phyloP scores from a whole-genome alignment of 2,888 invertebrate genomes.

The Ectemnius continuus region DNA sequence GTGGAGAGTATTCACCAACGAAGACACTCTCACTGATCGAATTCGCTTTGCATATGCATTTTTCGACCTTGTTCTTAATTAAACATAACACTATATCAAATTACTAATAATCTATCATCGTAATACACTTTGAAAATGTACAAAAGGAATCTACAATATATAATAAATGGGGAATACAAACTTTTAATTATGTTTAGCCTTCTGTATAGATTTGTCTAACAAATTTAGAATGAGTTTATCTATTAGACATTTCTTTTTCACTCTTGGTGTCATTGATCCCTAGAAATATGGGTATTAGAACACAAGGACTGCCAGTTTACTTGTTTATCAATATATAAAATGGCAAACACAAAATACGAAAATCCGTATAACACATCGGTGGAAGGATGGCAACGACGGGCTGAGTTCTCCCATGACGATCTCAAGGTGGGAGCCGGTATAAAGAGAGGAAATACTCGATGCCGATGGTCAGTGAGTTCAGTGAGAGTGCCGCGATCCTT shows the following conservation, averaged over 20 bases:
- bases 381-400: background rate
- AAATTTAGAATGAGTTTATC: too few relatives aligned
- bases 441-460: constrained; percentile 74
- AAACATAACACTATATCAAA: too few relatives aligned
- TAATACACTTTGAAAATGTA: too few relatives aligned
- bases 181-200: too few relatives aligned
- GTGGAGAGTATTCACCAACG: background rate
- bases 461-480: constrained; percentile 75
- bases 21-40: constrained; percentile 1
- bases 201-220: too few relatives aligned
- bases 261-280: background rate
- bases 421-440: constrained; percentile 74
- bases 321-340: too few relatives aligned
- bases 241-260: background rate
- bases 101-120: too few relatives aligned
- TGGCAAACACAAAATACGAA: too few relatives aligned
- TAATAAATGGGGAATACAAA: too few relatives aligned
- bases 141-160: too few relatives aligned
- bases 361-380: background rate
- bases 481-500: constrained; percentile 77
- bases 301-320: too few relatives aligned
- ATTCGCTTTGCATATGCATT: background rate
- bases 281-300: background rate
- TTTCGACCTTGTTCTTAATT: too few relatives aligned
- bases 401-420: constrained; percentile 39